These are phyloP conservation scores for Crioceris asparagi DNA, from an alignment of 2,888 invertebrate species.

Conservation along the genomic window DNA sequence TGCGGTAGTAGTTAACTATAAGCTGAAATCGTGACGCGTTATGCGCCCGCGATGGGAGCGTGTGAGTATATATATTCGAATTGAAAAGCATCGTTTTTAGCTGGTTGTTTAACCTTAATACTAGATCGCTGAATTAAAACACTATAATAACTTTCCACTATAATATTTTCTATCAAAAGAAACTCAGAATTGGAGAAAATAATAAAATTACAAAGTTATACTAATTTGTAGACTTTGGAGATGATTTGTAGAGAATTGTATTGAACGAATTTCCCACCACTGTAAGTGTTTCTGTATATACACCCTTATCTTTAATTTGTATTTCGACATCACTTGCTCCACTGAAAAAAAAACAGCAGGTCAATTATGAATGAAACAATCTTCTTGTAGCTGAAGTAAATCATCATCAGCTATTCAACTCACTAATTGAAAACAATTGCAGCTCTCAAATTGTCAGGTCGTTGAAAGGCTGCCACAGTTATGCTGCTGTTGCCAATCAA, in stretches of 20 bases:
- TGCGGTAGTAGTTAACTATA: too few species aligned
- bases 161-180: too few species aligned
- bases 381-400: not conserved
- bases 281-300: not conserved
- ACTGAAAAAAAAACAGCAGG: not conserved
- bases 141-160: too few species aligned
- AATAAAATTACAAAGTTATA: too few species aligned
- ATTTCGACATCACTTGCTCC: not conserved
- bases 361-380: not conserved
- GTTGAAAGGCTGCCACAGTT: not conserved
- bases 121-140: too few species aligned
- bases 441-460: conserved; percentile 1
- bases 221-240: too few species aligned
- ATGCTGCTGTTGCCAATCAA: conserved; percentile 25
- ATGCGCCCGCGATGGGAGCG: too few species aligned
- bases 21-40: too few species aligned
- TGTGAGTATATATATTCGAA: too few species aligned
- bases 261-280: not conserved
- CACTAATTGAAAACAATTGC: not conserved
- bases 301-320: not conserved
- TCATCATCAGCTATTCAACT: not conserved
- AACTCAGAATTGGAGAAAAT: too few species aligned
- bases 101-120: too few species aligned
- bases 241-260: not conserved
- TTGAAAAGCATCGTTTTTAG: too few species aligned